phyloP scores from a whole-genome alignment of 1,140 invertebrate species.

The Brachionus manjavacas region DNA sequence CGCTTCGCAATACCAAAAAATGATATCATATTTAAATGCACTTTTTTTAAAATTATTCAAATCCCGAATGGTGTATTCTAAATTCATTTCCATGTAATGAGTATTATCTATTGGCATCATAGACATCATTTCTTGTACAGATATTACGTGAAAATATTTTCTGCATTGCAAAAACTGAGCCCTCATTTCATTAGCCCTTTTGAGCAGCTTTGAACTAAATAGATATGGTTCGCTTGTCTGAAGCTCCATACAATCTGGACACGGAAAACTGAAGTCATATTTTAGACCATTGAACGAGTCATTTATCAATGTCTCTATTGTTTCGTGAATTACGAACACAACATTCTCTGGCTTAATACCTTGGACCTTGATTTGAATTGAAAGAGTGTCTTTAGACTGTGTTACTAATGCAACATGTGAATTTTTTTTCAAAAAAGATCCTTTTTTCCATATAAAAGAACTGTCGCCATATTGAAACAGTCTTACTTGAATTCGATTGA shows the following conservation, averaged over 20 bases:
- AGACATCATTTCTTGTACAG: slow-evolving; percentile 50
- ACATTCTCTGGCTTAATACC: slow-evolving; percentile 54
- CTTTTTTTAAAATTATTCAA: slow-evolving; percentile 49
- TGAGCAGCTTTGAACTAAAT: slow-evolving; percentile 50
- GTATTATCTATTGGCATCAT: slow-evolving; percentile 50
- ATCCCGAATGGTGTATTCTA: slow-evolving; percentile 50
- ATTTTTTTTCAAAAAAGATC: slow-evolving; percentile 53
- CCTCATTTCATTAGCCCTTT: slow-evolving; percentile 49
- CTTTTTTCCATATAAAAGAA: slow-evolving; percentile 53
- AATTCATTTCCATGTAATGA: slow-evolving; percentile 50
- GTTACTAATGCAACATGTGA: slow-evolving; percentile 49
- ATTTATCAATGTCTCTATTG: slow-evolving; percentile 52
- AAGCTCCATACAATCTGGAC: slow-evolving; percentile 51
- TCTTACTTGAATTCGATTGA: slow-evolving; percentile 56
- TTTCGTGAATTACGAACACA: slow-evolving; percentile 53
- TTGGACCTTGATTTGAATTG: slow-evolving; percentile 51
- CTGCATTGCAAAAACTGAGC: slow-evolving; percentile 55
- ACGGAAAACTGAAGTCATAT: slow-evolving; percentile 52
- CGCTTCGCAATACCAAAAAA: slow-evolving; percentile 48
- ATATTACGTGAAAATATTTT: slow-evolving; percentile 54
- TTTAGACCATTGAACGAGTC: slow-evolving; percentile 52
- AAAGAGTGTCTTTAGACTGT: slow-evolving; percentile 47
- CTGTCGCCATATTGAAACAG: slow-evolving; percentile 53
- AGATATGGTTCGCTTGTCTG: neutral
- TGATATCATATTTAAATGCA: slow-evolving; percentile 47